Conservation (phyloP, 1,140 invertebrate genomes). For the Halesus radiatus region DNA sequence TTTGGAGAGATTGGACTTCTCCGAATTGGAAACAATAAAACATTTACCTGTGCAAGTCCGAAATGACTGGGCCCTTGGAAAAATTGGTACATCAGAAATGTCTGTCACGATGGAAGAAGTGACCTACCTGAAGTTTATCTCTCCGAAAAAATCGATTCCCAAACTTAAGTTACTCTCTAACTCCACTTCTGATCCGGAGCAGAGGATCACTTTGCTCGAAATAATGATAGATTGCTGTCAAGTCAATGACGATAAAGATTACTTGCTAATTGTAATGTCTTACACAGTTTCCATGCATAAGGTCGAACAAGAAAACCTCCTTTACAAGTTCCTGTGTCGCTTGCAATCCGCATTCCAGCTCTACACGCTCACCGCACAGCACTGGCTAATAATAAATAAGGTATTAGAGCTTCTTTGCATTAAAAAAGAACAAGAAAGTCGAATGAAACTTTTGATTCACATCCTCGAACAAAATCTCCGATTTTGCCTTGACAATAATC, state of each 20-base stretch:
- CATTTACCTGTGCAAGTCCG: conserved; percentile 22
- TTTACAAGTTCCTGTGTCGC: conserved; percentile 35
- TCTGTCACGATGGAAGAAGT: conserved; percentile 15
- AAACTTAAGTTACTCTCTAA: conserved; percentile 24
- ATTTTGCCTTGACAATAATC: conserved; percentile 35
- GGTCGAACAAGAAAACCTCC: conserved; percentile 40
- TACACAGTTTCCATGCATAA: conserved; percentile 41
- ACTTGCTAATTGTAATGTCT: conserved; percentile 38
- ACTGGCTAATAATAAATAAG: conserved; percentile 49
- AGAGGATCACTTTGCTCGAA: conserved; percentile 16
- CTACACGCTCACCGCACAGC: conserved; percentile 36
- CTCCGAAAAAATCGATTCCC: conserved; percentile 38
- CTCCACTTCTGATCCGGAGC: conserved; percentile 12
- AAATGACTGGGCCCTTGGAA: conserved; percentile 41
- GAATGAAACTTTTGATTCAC: conserved; percentile 20
- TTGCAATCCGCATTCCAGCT: conserved; percentile 30
- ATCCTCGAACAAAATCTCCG: conserved; percentile 37
- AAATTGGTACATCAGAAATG: conserved; percentile 14
- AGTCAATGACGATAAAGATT: conserved; percentile 40
- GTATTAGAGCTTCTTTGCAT: conserved; percentile 44
- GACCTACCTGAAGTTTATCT: conserved; percentile 42
- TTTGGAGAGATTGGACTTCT: conserved; percentile 26
- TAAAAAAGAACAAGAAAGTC: conserved; percentile 38
- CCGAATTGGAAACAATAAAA: conserved; percentile 7
- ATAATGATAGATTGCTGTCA: conserved; percentile 52